Percentiles rank a stretch among this genome's conserved stretches.
Evolutionary conservation across 2,113 vertebrate species (phyloP).

Genomic region (Hydrochoerus hydrochaeris): DNA sequence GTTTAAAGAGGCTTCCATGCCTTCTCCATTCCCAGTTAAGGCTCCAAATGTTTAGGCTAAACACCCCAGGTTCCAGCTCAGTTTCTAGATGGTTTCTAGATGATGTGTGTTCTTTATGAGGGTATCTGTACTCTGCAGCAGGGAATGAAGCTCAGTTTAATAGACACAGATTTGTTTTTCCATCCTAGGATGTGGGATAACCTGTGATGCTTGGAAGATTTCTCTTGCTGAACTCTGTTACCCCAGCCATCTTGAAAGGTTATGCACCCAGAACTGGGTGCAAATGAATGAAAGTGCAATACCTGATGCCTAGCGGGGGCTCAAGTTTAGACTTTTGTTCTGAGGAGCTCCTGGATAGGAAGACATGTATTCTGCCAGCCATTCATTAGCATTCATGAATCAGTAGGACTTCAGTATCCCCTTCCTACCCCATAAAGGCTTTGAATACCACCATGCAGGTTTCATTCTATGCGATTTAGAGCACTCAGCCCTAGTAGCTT

Average conservation of each 20-base stretch:
- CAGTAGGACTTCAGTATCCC: background rate
- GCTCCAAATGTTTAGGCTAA: background rate
- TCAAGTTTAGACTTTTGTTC: background rate
- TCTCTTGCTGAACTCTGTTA: background rate
- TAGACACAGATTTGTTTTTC: background rate
- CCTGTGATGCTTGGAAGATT: background rate
- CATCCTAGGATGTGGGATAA: background rate
- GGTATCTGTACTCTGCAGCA: background rate
- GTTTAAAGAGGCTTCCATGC: background rate
- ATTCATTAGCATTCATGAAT: slow-evolving; percentile 31
- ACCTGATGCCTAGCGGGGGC: background rate
- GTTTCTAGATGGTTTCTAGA: background rate
- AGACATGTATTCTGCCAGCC: background rate
- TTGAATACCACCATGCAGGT: background rate
- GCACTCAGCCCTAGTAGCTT: background rate
- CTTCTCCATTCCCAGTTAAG: background rate
- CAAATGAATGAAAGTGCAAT: background rate
- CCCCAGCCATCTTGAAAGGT: background rate
- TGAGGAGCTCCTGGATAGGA: background rate
- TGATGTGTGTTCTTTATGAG: background rate
- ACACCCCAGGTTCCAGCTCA: background rate
- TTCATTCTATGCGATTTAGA: slow-evolving; percentile 5
- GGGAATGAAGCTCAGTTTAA: background rate
- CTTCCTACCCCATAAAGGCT: background rate
- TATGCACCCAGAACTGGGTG: background rate